phyloP scores from a whole-genome alignment of 2,888 invertebrate genomes.

The Limenitis camilla region DNA sequence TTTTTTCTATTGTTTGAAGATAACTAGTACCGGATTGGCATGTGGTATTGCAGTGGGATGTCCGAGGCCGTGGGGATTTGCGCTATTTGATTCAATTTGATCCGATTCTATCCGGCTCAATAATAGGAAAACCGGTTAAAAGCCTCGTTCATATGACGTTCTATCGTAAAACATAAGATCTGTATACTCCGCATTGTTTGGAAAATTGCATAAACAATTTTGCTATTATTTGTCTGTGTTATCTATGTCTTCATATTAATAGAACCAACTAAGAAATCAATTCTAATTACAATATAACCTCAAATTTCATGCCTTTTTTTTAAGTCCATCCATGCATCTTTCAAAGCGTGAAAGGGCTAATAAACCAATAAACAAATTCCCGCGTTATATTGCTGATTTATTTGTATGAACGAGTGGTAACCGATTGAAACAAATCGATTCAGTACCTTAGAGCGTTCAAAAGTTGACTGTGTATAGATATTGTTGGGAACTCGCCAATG shows the following conservation, averaged over 20 bases:
- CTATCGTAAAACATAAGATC: too few species aligned
- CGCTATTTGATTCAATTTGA: slow-evolving; percentile 26
- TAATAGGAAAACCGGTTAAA: slow-evolving; percentile 26
- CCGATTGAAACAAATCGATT: slow-evolving; percentile 26
- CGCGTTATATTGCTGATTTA: too few species aligned
- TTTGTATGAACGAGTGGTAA: background rate
- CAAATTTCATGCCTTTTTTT: too few species aligned
- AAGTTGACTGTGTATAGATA: slow-evolving; percentile 18
- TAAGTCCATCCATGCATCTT: too few species aligned
- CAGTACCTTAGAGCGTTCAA: slow-evolving; percentile 18
- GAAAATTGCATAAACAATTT: slow-evolving; percentile 8
- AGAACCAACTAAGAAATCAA: too few species aligned
- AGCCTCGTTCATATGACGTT: too few species aligned
- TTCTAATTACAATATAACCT: too few species aligned
- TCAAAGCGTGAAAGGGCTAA: too few species aligned
- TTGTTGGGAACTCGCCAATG: slow-evolving; percentile 20
- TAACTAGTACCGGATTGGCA: slow-evolving; percentile 20
- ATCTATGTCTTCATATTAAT: too few species aligned
- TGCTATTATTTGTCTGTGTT: too few species aligned
- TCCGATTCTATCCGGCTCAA: slow-evolving; percentile 11
- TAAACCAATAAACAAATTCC: too few species aligned
- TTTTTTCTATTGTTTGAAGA: background rate
- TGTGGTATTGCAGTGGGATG: slow-evolving; percentile 20
- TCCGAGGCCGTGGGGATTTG: slow-evolving; percentile 23
- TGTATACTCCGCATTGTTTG: too few species aligned